A percentile compares a stretch with the other conserved stretches of the same genome.
Conservation (phyloP, 53 echinoderm and acorn worm genomes). For the Mesocentrotus franciscanus region DNA sequence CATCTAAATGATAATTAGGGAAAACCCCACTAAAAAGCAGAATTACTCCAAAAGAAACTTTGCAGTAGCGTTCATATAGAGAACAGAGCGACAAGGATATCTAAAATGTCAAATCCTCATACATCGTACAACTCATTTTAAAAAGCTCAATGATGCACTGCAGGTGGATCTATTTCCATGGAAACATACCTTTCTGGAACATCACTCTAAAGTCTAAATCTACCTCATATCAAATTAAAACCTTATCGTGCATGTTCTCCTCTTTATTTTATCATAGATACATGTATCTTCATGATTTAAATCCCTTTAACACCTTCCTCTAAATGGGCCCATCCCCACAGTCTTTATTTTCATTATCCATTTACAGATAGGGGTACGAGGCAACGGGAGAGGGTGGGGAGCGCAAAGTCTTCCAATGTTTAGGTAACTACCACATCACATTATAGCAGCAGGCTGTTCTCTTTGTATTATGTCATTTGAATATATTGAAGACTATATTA, state of each 20-base stretch:
- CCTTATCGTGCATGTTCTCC: neutral
- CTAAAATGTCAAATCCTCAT: neutral
- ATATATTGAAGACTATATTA: no score
- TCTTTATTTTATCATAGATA: neutral
- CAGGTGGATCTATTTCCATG: neutral
- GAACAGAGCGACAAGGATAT: neutral
- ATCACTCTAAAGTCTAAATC: neutral
- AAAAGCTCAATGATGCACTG: neutral
- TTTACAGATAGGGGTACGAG: no score
- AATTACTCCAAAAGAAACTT: neutral
- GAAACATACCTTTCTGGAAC: neutral
- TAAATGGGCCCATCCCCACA: no score
- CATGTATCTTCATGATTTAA: no score
- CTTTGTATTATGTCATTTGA: no score
- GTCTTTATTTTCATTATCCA: no score
- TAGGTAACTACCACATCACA: no score
- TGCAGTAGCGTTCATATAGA: neutral
- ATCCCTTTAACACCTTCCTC: no score
- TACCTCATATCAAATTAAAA: neutral
- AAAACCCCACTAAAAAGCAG: neutral
- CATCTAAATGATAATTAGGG: slow-evolving; percentile 1
- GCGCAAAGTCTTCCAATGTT: no score
- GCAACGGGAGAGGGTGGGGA: no score
- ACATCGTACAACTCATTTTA: neutral
- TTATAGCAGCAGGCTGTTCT: no score